A percentile compares a stretch with the other conserved stretches of the same genome.
These are phyloP conservation scores for Pentalonia nigronervosa DNA, from an alignment of 1,140 invertebrate species.

Conservation along the genomic window DNA sequence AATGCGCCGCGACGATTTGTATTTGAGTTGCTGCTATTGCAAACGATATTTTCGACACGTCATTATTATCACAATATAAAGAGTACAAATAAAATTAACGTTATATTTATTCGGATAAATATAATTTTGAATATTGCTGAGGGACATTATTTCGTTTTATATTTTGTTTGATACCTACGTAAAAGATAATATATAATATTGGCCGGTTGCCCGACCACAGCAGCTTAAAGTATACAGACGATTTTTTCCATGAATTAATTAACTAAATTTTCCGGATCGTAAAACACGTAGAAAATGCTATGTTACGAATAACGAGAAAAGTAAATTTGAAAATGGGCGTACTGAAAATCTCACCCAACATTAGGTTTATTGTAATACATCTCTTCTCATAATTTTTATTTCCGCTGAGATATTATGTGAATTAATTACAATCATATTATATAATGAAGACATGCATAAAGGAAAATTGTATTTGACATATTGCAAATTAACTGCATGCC, in stretches of 20 bases:
- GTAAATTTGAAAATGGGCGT: constrained; percentile 43
- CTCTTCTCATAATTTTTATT: not conserved
- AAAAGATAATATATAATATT: not conserved
- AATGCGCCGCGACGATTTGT: not conserved
- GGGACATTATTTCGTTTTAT: not conserved
- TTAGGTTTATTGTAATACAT: not conserved
- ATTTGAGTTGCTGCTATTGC: not conserved
- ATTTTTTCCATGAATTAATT: constrained; percentile 55
- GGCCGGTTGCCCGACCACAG: not conserved
- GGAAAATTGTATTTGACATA: not conserved
- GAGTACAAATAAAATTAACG: not conserved
- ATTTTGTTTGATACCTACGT: not conserved
- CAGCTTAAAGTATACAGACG: not conserved
- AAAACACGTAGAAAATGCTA: constrained; percentile 44
- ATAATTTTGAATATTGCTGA: not conserved
- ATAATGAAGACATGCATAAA: constrained; percentile 20
- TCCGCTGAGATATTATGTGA: not conserved
- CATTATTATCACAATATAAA: no score
- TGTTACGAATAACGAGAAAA: constrained; percentile 18
- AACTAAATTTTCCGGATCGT: constrained; percentile 54
- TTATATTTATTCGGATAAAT: not conserved
- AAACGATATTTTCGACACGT: not conserved
- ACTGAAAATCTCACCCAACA: constrained; percentile 12
- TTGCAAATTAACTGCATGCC: constrained; percentile 1
- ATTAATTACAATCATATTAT: constrained; percentile 37